Base-by-base conservation (phyloP, 2,888 invertebrate genomes). In the Schizotus pectinicornis region DNA sequence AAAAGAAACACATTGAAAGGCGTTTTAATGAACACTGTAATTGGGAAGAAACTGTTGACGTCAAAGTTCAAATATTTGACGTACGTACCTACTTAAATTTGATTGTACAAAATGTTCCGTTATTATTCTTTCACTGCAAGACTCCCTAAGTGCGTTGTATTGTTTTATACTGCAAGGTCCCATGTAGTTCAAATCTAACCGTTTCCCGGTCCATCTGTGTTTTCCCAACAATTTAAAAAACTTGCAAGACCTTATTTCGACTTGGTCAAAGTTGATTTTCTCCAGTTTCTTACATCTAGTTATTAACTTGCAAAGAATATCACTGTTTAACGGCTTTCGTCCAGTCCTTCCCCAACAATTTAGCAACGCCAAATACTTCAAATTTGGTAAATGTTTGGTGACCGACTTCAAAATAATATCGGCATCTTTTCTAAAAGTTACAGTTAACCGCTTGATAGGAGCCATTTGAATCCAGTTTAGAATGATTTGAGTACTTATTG, bases 211-310 rank as follows among this genome's bases (percentile, higher is more conserved):
- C 31, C 36, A 31, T 35, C 36, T 30, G n/a, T 45, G 11, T n/a
- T 41, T 41, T n/a, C 41, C 41, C 37, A 59, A 30, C 33, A 59
- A 41, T 36, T 46, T 50, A 35, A 59, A 55, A 46, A 59, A 59
- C 35, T 46, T 50, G 33, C 59, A 55, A 9, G 50, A 55, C 6
- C 59, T 54, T 34, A 59, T 55, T 33, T 47, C 35, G 14, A 55
- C 59, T 13, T 32, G 37, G n/a, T 55, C 47, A 47, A 59, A 59
- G 37, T 55, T 50, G n/a, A 59, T 55, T 8, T 55, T 46, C 7
- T 13, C 51, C 8, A 55, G 30, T n/a, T 55, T 55, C 30, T 46
- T 46, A 33, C 59, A 55, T n/a, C 51, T 45, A 1, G 13, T 42
- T 7, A 59, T 33, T 22, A 59, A 46, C 8, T 51, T 55, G 11